These are phyloP conservation scores for Geopemphigus sp. DNA, from an alignment of 1,140 invertebrate genomes.

Conservation along the genomic window DNA sequence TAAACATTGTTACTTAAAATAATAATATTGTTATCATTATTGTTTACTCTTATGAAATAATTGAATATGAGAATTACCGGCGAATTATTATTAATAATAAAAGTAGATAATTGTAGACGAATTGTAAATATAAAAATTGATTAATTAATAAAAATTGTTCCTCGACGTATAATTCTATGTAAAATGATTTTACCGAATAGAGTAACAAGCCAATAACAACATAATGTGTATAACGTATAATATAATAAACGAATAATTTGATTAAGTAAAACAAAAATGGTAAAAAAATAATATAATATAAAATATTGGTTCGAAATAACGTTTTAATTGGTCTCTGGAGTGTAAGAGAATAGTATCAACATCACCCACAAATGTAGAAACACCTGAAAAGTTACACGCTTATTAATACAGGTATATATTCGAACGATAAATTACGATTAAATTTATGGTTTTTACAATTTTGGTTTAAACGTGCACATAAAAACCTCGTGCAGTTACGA, in stretches of 20 bases:
- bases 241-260: background rate
- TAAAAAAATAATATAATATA: background rate
- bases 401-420: constrained; percentile 28
- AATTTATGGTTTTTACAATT: too few species aligned
- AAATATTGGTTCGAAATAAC: too few species aligned
- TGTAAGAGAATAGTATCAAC: constrained; percentile 67
- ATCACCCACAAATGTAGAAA: constrained; percentile 72
- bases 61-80: background rate
- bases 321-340: constrained; percentile 64
- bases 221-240: background rate
- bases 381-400: constrained; percentile 58
- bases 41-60: background rate
- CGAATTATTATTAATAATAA: background rate
- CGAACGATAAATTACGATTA: too few species aligned
- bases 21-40: constrained; percentile 22
- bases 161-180: constrained; percentile 23
- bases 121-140: constrained; percentile 24
- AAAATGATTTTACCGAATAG: background rate
- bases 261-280: background rate
- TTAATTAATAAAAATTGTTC: constrained; percentile 40
- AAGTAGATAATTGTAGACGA: background rate
- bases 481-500: too few species aligned
- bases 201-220: constrained; percentile 8
- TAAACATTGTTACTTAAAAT: background rate
- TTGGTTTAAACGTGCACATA: too few species aligned